A percentile compares a stretch with the other conserved stretches of the same genome.
These are phyloP conservation scores for Heliconius himera DNA, from an alignment of 1,140 invertebrate genomes.

Conservation along the genomic window DNA sequence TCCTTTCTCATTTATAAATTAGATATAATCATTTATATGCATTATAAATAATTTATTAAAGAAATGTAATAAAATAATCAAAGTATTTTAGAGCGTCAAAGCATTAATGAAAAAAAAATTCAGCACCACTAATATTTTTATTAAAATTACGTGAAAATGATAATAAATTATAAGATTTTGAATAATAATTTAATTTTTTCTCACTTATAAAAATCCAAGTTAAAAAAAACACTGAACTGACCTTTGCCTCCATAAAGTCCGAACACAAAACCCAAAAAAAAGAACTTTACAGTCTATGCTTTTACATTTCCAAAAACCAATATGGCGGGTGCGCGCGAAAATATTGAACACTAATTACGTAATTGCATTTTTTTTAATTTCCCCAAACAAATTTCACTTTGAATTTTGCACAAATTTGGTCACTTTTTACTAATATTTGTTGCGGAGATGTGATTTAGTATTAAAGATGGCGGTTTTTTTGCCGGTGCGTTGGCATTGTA, in stretches of 20 bases:
- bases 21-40: no score
- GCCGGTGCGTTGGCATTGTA: slow-evolving; percentile 73
- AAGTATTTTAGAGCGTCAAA: no score
- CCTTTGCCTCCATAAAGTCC: slow-evolving; percentile 15
- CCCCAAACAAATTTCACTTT: background rate
- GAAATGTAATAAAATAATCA: no score
- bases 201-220: background rate
- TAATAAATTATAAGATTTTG: background rate
- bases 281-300: slow-evolving; percentile 8
- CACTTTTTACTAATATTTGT: background rate
- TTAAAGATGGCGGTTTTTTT: slow-evolving; percentile 13
- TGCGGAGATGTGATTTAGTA: background rate
- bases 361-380: slow-evolving; percentile 5
- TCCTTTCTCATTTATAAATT: no score
- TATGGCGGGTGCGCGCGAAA: slow-evolving; percentile 22
- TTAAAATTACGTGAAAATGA: background rate
- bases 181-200: background rate
- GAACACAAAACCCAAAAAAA: slow-evolving; percentile 9
- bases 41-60: no score
- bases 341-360: slow-evolving; percentile 22
- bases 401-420: slow-evolving; percentile 9
- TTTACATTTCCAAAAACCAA: slow-evolving; percentile 21
- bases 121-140: background rate
- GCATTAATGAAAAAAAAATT: background rate
- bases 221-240: slow-evolving; percentile 6